phyloP scores from a whole-genome alignment of 2,113 vertebrate species.

The Oenanthe melanoleuca region DNA sequence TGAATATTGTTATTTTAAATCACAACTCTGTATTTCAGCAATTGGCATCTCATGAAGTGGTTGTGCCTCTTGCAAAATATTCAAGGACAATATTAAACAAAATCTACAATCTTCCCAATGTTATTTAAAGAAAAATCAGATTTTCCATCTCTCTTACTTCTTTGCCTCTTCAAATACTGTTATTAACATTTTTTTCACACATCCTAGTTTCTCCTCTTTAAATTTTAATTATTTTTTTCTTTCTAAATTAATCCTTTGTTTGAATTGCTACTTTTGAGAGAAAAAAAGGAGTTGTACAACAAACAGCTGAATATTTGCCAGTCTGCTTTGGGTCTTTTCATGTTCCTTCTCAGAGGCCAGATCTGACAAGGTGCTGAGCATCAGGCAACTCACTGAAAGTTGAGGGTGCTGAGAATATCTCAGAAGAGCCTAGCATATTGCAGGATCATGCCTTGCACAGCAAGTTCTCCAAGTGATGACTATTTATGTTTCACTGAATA shows the following conservation, averaged over 20 bases:
- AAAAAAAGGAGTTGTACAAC: neutral
- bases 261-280: conserved; percentile 49
- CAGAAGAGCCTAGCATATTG: conserved; percentile 43
- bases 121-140: conserved; percentile 20
- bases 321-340: conserved; percentile 26
- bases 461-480: conserved; percentile 58
- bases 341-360: neutral
- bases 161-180: conserved; percentile 31
- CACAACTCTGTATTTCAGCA: conserved; percentile 35
- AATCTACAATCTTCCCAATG: neutral
- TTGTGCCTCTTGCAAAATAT: conserved; percentile 29
- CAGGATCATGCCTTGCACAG: conserved; percentile 52
- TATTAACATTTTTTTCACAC: conserved; percentile 28
- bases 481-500: conserved; percentile 67
- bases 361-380: conserved; percentile 40
- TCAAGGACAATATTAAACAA: conserved; percentile 54
- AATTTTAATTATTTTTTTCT: conserved; percentile 23
- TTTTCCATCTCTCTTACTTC: conserved; percentile 25
- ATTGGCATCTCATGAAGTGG: conserved; percentile 33
- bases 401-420: conserved; percentile 29
- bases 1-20: conserved; percentile 62
- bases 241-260: conserved; percentile 63
- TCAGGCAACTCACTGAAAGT: neutral
- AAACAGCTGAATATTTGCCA: conserved; percentile 9
- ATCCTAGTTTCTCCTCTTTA: neutral